Base-by-base conservation (phyloP, 2,888 invertebrate genomes). In the Ophion slaviceki region DNA sequence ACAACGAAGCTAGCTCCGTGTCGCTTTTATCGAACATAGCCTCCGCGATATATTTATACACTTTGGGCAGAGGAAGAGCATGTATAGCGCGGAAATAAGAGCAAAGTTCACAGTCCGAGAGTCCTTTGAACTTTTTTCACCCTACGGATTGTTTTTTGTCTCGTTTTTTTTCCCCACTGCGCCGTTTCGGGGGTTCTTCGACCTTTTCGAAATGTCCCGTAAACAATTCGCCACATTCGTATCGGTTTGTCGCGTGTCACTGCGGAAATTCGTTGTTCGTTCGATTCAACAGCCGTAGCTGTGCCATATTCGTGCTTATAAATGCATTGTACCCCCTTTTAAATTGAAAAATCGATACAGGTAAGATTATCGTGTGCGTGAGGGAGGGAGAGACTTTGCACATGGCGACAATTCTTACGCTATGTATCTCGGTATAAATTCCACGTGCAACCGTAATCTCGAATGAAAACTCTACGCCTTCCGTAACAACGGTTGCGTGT, bases 191-290 rank as follows among this genome's bases (percentile, higher is more conserved):
- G 36, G 62, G 75, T 77, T 84, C 80, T 59, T 20, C 59, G 78
- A 79, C 79, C 85, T 82, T 45, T 66, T 40, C 59, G 40, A 14
- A 64, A 75, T 45, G 75, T 85, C 71, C 74, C 75, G 79, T 82
- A 67, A 70, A 79, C 74, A 79, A 79, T 82, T 82, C 70, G 70
- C 40, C 70, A 11, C 68, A 45, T 40, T 62, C 70, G 47, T 57
- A 53, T 82, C 79, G 57, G 68, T 79, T 40, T 61, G 78, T 86
- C 83, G 83, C 83, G 86, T 80, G 83, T 86, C 80, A 32, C 71
- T 8, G 28, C 2, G 24, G 59, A 74, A 72, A 72, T 72, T 61
- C 36, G 6, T 59, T 40, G 72, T 20, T 40, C 61, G n/a, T 20
- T 59, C 28, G n/a, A 3, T 32, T 32, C 32, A 32, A 32, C 32